Conservation (phyloP, 64 coral and sea anemone species). For the Porites australiensis region DNA sequence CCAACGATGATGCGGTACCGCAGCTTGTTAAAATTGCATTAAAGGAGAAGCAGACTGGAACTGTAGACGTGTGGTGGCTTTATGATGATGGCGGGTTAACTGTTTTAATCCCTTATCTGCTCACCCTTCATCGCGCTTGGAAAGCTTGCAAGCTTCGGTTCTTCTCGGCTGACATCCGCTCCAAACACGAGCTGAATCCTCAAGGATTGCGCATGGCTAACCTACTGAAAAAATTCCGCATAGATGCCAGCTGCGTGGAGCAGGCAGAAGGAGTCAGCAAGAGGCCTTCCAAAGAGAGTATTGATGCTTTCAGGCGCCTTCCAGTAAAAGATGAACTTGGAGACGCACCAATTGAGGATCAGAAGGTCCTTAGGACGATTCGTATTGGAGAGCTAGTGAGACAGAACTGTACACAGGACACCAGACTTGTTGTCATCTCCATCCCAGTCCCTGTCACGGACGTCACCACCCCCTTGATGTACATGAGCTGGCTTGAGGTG, state of each 20-base stretch:
- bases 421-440: constrained; percentile 85
- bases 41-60: constrained; percentile 75
- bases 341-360: constrained; percentile 58
- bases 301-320: constrained; percentile 78
- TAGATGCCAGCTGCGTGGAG: constrained; percentile 65
- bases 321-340: constrained; percentile 57
- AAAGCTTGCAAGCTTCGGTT: constrained; percentile 76
- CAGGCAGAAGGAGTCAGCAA: constrained; percentile 59
- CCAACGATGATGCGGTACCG: constrained; percentile 17
- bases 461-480: constrained; percentile 76
- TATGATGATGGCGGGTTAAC: constrained; percentile 93
- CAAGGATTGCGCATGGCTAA: constrained; percentile 77
- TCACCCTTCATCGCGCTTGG: constrained; percentile 84
- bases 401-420: constrained; percentile 65
- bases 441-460: constrained; percentile 86
- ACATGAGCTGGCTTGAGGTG: constrained; percentile 95
- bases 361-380: constrained; percentile 85
- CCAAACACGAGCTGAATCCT: constrained; percentile 67
- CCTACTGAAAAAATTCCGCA: constrained; percentile 92
- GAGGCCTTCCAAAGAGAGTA: constrained; percentile 76
- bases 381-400: constrained; percentile 87
- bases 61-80: constrained; percentile 91
- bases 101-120: constrained; percentile 75
- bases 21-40: constrained; percentile 43
- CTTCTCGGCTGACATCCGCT: constrained; percentile 75